Evolutionary conservation across 2,113 vertebrate species (phyloP), one percentile per base, ranked within the genome.

Genomic region (Micronycteris hirsuta): DNA sequence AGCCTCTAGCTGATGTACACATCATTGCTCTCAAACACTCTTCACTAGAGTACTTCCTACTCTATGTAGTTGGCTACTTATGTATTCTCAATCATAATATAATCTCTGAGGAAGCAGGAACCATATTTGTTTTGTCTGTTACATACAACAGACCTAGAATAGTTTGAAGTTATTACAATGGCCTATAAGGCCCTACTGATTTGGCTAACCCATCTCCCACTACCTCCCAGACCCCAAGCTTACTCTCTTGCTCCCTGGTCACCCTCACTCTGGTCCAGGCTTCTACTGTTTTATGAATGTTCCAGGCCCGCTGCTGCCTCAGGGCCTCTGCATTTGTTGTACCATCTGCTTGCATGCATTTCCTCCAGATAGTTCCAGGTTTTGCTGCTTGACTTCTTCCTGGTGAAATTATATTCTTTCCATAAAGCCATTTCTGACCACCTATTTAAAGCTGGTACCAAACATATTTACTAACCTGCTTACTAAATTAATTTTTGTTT

Each of bases 61-160:
- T 54, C n/a, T 33, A 2, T 0, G 24, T 22, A 4, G 14, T 17
- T 61, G 24, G 5, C 41, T 22, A 11, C 19, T n/a, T 33, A 16
- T 0, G 0, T 16, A 36, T 38, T 70, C 77, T 28, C 31, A 28
- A 15, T 10, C 15, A 3, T 24, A 24, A 19, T 2, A 28, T 10
- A 65, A n/a, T 43, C 19, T 19, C 36, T 81, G n/a, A 73, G 67
- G 76, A 84, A 31, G 7, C 15, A 86, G 71, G n/a, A 6, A 1
- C 12, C 15, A 7, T 31, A 10, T 19, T 68, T 41, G 7, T 43
- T 47, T 47, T 65, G 20, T 26, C 7, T 24, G 14, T 43, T 67
- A 56, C 24, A 26, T 43, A 14, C 15, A 1, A 15, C 7, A 90
- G 7, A 71, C 17, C 16, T 77, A 16, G 33, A 38, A n/a, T 49